Evolutionary conservation across 2,888 invertebrate genomes (phyloP).

Genomic region (Hemicrepidius hirtus): DNA sequence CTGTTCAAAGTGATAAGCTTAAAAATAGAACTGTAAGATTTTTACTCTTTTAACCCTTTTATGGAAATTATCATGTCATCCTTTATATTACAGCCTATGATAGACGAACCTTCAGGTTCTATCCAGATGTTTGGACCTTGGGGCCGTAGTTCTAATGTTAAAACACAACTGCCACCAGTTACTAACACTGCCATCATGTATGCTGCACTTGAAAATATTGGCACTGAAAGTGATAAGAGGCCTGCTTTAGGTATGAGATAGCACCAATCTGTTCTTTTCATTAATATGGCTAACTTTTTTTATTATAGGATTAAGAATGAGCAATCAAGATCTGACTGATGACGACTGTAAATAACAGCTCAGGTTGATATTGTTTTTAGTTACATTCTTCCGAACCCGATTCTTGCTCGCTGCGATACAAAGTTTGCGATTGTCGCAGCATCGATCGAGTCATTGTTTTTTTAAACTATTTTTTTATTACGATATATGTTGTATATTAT

Average conservation of each 20-base stretch:
- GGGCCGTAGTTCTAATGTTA: slow-evolving; percentile 68
- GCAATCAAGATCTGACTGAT: slow-evolving; percentile 69
- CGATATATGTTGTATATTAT: slow-evolving; percentile 55
- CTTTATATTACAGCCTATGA: slow-evolving; percentile 70
- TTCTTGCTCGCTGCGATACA: slow-evolving; percentile 55
- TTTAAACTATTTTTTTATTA: slow-evolving; percentile 52
- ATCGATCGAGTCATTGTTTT: slow-evolving; percentile 45
- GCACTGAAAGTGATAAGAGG: slow-evolving; percentile 57
- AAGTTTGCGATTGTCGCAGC: slow-evolving; percentile 53
- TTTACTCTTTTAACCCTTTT: background rate
- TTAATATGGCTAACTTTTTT: slow-evolving; percentile 42
- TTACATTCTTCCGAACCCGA: slow-evolving; percentile 50
- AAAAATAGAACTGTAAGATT: slow-evolving; percentile 72
- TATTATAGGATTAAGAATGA: slow-evolving; percentile 63
- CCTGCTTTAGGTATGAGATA: slow-evolving; percentile 34
- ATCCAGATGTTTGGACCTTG: slow-evolving; percentile 68
- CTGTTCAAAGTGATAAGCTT: slow-evolving; percentile 73
- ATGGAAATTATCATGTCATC: too few relatives aligned
- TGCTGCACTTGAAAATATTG: slow-evolving; percentile 70
- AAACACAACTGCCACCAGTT: slow-evolving; percentile 51
- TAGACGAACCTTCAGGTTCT: slow-evolving; percentile 72
- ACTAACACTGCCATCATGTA: slow-evolving; percentile 73
- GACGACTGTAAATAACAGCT: slow-evolving; percentile 54
- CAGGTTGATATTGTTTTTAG: slow-evolving; percentile 50
- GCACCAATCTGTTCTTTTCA: too few relatives aligned